These are phyloP conservation scores for Telenomus remus DNA, from an alignment of 1,140 invertebrate genomes.

Conservation along the genomic window DNA sequence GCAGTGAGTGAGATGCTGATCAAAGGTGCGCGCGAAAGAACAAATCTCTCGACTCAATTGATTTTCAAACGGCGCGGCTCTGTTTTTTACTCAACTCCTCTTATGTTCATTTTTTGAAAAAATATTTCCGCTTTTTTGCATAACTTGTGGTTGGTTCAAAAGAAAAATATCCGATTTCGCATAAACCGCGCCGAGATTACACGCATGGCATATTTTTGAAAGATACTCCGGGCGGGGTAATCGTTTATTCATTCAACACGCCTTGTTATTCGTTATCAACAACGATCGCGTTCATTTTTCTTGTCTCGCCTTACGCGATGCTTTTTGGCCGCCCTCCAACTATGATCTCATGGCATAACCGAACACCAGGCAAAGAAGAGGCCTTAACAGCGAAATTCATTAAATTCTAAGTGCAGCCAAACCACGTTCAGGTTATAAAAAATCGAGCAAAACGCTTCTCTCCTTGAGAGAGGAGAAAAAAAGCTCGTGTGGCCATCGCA, in stretches of 20 bases:
- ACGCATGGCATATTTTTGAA: conserved; percentile 8
- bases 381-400: conserved; percentile 52
- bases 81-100: too few relatives aligned
- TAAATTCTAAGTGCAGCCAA: conserved; percentile 41
- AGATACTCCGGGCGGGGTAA: conserved; percentile 28
- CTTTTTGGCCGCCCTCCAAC: conserved; percentile 44
- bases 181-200: background rate
- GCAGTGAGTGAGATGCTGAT: background rate
- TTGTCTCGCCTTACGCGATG: conserved; percentile 17
- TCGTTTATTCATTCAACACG: conserved; percentile 34
- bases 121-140: background rate
- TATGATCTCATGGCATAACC: conserved; percentile 47
- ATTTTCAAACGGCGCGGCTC: background rate
- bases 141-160: background rate
- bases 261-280: conserved; percentile 38
- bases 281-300: conserved; percentile 38
- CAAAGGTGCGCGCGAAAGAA: conserved; percentile 18
- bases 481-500: background rate
- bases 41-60: background rate
- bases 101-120: too few relatives aligned
- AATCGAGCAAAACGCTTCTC: conserved; percentile 20
- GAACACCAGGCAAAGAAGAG: conserved; percentile 11
- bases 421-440: conserved; percentile 30
- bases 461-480: conserved; percentile 13
- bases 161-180: background rate